Conservation (phyloP, 2,113 vertebrate genomes). For the Baryphthengus martii region DNA sequence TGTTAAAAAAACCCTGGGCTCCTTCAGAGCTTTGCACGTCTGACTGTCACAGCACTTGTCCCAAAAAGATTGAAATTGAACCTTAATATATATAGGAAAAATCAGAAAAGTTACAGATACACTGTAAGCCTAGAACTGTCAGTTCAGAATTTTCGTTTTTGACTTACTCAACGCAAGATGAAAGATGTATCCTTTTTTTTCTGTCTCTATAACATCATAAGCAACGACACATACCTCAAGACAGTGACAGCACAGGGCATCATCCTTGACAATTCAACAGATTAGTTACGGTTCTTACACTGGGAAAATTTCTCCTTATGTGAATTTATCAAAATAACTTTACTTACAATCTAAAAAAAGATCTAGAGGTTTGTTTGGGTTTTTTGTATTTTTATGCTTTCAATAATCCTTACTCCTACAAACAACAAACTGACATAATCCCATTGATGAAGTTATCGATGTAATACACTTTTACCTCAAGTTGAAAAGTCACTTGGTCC, state of each 20-base stretch:
- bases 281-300: not conserved
- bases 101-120: not conserved
- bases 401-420: not conserved
- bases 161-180: not conserved
- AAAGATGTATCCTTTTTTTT: not conserved
- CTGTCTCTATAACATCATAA: not conserved
- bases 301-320: not conserved
- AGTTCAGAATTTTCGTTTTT: not conserved
- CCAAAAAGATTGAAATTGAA: not conserved
- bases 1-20: not conserved
- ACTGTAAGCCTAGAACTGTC: slow-evolving; percentile 14
- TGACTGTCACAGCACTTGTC: not conserved
- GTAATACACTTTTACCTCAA: not conserved
- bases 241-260: not conserved
- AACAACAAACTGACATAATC: not conserved
- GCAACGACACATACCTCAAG: not conserved
- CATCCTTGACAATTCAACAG: not conserved
- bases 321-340: not conserved
- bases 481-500: not conserved
- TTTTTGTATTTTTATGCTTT: not conserved
- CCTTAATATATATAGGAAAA: not conserved
- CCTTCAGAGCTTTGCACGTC: not conserved
- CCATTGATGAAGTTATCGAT: not conserved
- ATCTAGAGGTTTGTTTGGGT: too few relatives aligned
- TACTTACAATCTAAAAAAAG: not conserved